These are phyloP conservation scores for Kryptopterus vitreolus DNA, from an alignment of 2,797 vertebrate genomes.

Conservation along the genomic window DNA sequence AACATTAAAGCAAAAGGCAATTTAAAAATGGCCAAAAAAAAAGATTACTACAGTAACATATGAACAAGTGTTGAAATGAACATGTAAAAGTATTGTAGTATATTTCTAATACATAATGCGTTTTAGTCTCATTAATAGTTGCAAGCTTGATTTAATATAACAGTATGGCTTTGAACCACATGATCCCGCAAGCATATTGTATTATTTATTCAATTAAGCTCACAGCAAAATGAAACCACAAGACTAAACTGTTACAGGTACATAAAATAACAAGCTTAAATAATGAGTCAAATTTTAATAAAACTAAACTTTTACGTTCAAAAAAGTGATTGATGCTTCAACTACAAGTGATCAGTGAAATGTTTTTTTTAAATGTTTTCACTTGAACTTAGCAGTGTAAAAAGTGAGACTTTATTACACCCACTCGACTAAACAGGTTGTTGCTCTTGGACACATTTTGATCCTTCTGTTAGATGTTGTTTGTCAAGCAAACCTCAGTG, in stretches of 20 bases:
- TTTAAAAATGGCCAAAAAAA: not conserved
- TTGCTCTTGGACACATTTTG: not conserved
- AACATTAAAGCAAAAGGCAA: slow-evolving; percentile 3
- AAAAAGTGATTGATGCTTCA: not conserved
- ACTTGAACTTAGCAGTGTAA: not conserved
- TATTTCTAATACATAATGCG: not conserved
- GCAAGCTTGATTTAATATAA: not conserved
- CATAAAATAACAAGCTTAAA: too few relatives aligned
- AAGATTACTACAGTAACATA: not conserved
- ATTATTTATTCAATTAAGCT: not conserved
- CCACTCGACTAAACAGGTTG: not conserved
- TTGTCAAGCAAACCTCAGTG: not conserved
- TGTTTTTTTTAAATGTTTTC: not conserved
- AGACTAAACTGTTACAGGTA: not conserved
- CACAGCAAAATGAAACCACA: not conserved
- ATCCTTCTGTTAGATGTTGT: not conserved
- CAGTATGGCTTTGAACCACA: not conserved
- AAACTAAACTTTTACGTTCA: not conserved
- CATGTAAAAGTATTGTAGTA: not conserved
- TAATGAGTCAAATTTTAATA: not conserved
- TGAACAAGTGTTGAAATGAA: not conserved
- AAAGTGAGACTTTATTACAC: not conserved
- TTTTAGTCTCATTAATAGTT: not conserved
- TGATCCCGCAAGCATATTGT: not conserved
- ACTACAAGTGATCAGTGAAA: not conserved